A percentile compares a stretch with the other conserved stretches of the same genome.
Conservation (phyloP, 2,888 invertebrate genomes). For the Priocnemis perturbator region DNA sequence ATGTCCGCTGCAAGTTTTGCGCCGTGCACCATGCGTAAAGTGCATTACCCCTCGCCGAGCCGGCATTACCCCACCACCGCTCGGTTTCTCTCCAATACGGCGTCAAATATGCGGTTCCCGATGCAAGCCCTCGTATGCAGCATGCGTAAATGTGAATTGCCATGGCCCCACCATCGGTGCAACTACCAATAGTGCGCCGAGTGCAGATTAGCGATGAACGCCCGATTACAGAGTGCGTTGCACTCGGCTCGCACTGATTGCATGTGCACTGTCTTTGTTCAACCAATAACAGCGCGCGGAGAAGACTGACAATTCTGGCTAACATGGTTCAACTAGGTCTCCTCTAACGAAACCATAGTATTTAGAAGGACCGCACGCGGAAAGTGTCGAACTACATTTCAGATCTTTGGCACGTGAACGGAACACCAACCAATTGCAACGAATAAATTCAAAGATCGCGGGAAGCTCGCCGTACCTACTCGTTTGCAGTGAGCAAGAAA, state of each 20-base stretch:
- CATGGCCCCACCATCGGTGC: slow-evolving; percentile 41
- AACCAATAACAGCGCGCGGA: too few relatives aligned
- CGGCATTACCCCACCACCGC: slow-evolving; percentile 42
- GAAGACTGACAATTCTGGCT: too few relatives aligned
- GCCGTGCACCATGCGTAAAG: slow-evolving; percentile 37
- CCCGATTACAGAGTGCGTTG: background rate
- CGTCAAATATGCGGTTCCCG: slow-evolving; percentile 38
- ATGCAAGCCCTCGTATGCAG: slow-evolving; percentile 43
- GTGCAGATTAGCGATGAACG: slow-evolving; percentile 7
- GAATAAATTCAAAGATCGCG: too few relatives aligned
- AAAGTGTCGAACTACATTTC: too few relatives aligned
- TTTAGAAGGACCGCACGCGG: too few relatives aligned
- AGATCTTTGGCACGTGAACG: too few relatives aligned
- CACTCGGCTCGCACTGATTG: background rate
- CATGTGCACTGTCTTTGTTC: background rate
- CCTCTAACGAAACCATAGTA: too few relatives aligned
- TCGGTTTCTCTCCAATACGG: slow-evolving; percentile 47
- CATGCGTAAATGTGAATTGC: slow-evolving; percentile 52
- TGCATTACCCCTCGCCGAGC: slow-evolving; percentile 42
- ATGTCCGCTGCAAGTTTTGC: slow-evolving; percentile 55
- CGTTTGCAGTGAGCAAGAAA: too few relatives aligned
- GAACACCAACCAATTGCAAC: too few relatives aligned
- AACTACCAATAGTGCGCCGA: slow-evolving; percentile 41
- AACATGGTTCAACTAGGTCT: too few relatives aligned
- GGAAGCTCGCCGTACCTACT: too few relatives aligned